A percentile compares a stretch with the other conserved stretches of the same genome.
Conservation (phyloP, 1,140 invertebrate species). For the Tenebrio molitor region DNA sequence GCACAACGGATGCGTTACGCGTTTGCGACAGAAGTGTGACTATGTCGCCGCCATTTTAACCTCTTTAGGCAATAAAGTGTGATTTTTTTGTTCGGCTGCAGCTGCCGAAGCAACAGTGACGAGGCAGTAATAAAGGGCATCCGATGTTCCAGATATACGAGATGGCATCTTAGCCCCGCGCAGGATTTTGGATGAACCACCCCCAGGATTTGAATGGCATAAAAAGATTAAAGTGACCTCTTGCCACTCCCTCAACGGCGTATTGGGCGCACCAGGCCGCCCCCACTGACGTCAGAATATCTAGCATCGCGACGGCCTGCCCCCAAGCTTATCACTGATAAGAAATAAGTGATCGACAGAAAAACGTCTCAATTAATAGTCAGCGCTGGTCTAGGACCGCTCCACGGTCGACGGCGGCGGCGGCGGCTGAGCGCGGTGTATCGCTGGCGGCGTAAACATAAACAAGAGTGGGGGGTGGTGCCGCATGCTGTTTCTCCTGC, state of each 20-base stretch:
- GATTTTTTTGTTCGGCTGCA: constrained; percentile 13
- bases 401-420: neutral
- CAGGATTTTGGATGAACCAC: constrained; percentile 64
- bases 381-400: neutral
- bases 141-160: constrained; percentile 23
- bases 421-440: constrained; percentile 48
- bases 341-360: constrained; percentile 52
- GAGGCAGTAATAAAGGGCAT: constrained; percentile 22
- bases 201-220: constrained; percentile 67
- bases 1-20: too few relatives aligned
- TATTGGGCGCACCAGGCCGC: constrained; percentile 64
- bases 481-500: constrained; percentile 35
- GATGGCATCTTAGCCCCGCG: constrained; percentile 51
- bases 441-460: constrained; percentile 63
- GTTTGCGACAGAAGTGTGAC: neutral
- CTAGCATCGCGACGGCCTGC: constrained; percentile 58
- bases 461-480: constrained; percentile 61
- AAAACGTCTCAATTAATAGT: constrained; percentile 48
- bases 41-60: constrained; percentile 14
- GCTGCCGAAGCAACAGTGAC: constrained; percentile 28
- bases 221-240: constrained; percentile 67
- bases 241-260: constrained; percentile 64
- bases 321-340: constrained; percentile 60
- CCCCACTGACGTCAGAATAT: constrained; percentile 64
- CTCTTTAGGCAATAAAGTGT: neutral